Evolutionary conservation across 2,888 invertebrate species (phyloP).

Genomic region (Drosophila cognata): DNA sequence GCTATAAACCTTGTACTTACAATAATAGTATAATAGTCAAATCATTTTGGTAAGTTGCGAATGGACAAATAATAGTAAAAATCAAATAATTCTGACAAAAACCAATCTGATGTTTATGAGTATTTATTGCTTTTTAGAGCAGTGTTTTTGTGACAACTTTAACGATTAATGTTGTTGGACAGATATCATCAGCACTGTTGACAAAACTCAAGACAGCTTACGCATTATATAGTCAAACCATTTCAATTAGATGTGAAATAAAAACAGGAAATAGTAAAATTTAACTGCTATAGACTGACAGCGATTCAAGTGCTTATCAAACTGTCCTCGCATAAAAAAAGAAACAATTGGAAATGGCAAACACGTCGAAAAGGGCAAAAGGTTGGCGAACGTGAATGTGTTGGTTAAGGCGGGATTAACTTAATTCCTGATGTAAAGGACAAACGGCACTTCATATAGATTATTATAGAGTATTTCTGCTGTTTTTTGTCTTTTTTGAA

Average conservation of each 20-base stretch:
- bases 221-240: neutral
- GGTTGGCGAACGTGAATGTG: conserved; percentile 48
- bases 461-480: neutral
- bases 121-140: accelerated
- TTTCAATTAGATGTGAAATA: neutral
- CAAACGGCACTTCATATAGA: conserved; percentile 4
- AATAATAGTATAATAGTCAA: neutral
- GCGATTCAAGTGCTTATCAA: neutral
- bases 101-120: neutral
- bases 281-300: neutral
- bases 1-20: neutral
- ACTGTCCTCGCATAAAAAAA: conserved; percentile 21
- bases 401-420: conserved; percentile 41
- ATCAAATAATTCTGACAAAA: neutral
- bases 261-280: neutral
- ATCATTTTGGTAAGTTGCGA: neutral
- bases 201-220: no score
- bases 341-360: conserved; percentile 58
- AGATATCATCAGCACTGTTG: neutral
- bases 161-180: neutral
- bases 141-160: neutral
- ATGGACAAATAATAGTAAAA: neutral
- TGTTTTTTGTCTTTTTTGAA: neutral
- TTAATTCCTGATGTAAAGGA: conserved; percentile 39
- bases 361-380: conserved; percentile 61